A percentile compares a stretch with the other conserved stretches of the same genome.
phyloP scores from a whole-genome alignment of 2,888 invertebrate genomes.

The Dryobota labecula region DNA sequence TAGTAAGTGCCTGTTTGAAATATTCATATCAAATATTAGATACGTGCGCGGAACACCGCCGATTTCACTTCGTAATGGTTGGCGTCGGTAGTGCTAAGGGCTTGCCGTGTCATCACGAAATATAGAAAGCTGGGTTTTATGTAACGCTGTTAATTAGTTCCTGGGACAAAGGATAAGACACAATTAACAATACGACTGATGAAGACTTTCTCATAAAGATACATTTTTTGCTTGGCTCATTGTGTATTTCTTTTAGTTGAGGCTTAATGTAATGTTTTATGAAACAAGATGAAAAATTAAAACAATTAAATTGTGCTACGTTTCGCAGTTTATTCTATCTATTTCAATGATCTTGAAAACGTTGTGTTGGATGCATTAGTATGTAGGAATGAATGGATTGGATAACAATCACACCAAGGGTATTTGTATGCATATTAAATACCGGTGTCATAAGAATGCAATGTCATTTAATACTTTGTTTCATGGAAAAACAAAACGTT shows the following conservation, averaged over 20 bases:
- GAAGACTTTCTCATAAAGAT: conserved; percentile 26
- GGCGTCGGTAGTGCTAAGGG: conserved; percentile 62
- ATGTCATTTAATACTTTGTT: conserved; percentile 33
- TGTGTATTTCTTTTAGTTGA: conserved; percentile 1
- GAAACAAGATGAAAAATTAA: neutral
- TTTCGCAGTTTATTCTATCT: conserved; percentile 31
- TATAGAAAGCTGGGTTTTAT: conserved; percentile 70
- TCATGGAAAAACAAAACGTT: conserved; percentile 15
- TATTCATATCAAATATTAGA: conserved; percentile 60
- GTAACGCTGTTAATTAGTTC: conserved; percentile 51
- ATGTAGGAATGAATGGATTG: conserved; percentile 52
- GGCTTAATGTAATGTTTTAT: neutral
- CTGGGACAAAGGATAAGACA: conserved; percentile 12
- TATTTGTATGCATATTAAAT: conserved; percentile 56
- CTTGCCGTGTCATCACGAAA: conserved; percentile 66
- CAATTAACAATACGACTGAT: conserved; percentile 24
- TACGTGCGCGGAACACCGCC: conserved; percentile 47
- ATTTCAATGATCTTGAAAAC: conserved; percentile 48
- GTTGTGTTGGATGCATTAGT: conserved; percentile 47
- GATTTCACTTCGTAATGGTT: conserved; percentile 70
- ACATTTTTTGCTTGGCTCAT: conserved; percentile 1
- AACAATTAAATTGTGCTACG: neutral
- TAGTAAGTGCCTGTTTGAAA: conserved; percentile 44
- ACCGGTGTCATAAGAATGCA: conserved; percentile 41
- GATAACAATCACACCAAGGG: conserved; percentile 57